phyloP scores from a whole-genome alignment of 2,113 vertebrate species.

The Struthidea cinerea region DNA sequence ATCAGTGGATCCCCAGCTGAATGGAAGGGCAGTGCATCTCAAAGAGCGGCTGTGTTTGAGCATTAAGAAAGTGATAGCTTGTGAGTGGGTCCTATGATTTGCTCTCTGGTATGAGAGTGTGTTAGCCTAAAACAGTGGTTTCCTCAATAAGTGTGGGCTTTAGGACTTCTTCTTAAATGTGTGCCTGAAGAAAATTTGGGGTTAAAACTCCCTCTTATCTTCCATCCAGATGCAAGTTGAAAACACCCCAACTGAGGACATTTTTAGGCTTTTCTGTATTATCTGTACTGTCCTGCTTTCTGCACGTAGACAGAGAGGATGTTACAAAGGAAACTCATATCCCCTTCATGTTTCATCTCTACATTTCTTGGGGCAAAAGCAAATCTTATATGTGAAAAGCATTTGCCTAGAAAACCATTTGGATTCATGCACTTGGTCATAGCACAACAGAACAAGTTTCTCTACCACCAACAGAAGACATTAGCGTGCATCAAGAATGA shows the following conservation, averaged over 20 bases:
- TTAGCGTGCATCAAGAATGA: background rate
- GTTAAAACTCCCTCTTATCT: background rate
- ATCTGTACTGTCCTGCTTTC: background rate
- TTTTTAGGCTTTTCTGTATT: background rate
- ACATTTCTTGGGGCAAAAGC: background rate
- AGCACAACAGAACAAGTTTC: background rate
- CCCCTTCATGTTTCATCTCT: background rate
- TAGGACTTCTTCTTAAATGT: background rate
- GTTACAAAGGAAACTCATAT: background rate
- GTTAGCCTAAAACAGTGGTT: background rate
- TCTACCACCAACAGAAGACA: background rate
- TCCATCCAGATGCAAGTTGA: background rate
- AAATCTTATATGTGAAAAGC: background rate
- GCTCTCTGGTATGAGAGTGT: rapidly evolving
- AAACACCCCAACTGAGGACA: rapidly evolving
- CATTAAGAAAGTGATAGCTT: background rate
- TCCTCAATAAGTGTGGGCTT: background rate
- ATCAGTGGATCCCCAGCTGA: background rate
- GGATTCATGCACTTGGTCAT: background rate
- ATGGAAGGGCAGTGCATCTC: background rate
- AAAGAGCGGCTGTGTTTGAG: background rate
- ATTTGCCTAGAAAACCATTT: background rate
- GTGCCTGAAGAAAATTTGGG: background rate
- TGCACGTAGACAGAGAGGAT: rapidly evolving
- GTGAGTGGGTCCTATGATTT: background rate